These are phyloP conservation scores for Sesia apiformis DNA, from an alignment of 2,888 invertebrate genomes.

Conservation along the genomic window DNA sequence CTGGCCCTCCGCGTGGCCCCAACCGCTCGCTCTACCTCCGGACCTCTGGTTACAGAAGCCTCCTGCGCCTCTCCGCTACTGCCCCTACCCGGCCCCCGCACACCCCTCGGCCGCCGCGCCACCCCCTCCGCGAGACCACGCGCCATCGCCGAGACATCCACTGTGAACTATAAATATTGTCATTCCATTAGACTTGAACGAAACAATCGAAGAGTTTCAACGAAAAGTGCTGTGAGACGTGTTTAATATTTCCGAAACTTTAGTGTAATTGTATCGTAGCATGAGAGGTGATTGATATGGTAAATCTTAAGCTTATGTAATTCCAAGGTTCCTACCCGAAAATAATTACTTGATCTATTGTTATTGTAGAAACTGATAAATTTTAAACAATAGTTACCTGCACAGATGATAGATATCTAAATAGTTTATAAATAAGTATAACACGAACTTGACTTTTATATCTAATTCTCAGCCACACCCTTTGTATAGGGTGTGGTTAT, in stretches of 20 bases:
- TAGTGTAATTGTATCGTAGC: slow-evolving; percentile 25
- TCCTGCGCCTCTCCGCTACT: slow-evolving; percentile 71
- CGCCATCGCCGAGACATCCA: slow-evolving; percentile 54
- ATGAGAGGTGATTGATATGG: background rate
- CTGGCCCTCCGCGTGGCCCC: slow-evolving; percentile 91
- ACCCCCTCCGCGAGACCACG: slow-evolving; percentile 41
- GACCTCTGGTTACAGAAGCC: slow-evolving; percentile 96
- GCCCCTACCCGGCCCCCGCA: slow-evolving; percentile 76
- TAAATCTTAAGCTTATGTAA: slow-evolving; percentile 19
- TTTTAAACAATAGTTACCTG: slow-evolving; percentile 50
- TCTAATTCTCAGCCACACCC: too few species aligned
- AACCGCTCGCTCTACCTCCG: slow-evolving; percentile 88
- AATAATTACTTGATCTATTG: slow-evolving; percentile 38
- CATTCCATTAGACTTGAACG: slow-evolving; percentile 1
- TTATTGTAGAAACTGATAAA: slow-evolving; percentile 39
- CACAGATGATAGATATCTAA: slow-evolving; percentile 12
- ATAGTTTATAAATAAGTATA: too few species aligned
- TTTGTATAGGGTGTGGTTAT: too few species aligned
- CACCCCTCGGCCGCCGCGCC: slow-evolving; percentile 32
- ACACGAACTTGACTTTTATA: too few species aligned
- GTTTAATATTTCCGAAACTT: slow-evolving; percentile 30
- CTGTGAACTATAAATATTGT: slow-evolving; percentile 32
- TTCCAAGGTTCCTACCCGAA: slow-evolving; percentile 67
- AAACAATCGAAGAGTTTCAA: slow-evolving; percentile 2
- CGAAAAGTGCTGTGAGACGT: slow-evolving; percentile 40